Percentiles rank a stretch among this genome's conserved stretches.
Evolutionary conservation across 2,888 invertebrate species (phyloP).

Genomic region (Lumbricus terrestris): DNA sequence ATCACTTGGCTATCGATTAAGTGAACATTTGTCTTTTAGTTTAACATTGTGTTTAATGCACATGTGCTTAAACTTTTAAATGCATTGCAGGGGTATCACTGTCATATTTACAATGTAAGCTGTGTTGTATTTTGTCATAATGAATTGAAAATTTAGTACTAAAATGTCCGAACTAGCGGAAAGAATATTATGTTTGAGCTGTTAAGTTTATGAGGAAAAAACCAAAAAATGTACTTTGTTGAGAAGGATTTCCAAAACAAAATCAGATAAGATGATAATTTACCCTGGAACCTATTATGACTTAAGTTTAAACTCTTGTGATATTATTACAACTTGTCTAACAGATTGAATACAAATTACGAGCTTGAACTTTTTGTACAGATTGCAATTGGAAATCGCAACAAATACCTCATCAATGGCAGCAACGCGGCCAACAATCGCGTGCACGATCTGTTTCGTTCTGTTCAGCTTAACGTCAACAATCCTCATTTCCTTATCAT

Average conservation of each 20-base stretch:
- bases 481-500: constrained; percentile 99
- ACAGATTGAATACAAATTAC: neutral
- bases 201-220: neutral
- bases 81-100: neutral
- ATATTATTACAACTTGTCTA: neutral
- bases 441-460: constrained; percentile 91
- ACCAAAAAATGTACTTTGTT: neutral
- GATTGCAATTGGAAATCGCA: constrained; percentile 73
- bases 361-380: constrained; percentile 50
- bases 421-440: constrained; percentile 83
- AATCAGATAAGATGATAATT: too few relatives aligned
- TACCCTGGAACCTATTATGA: too few relatives aligned
- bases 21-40: too few relatives aligned
- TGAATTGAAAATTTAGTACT: neutral
- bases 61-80: too few relatives aligned
- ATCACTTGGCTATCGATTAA: too few relatives aligned
- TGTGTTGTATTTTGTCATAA: neutral
- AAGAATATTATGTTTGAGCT: neutral
- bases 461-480: constrained; percentile 95
- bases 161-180: neutral
- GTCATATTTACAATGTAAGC: neutral
- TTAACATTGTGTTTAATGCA: too few relatives aligned
- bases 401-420: constrained; percentile 90
- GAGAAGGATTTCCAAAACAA: too few relatives aligned
- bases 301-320: neutral